A percentile compares a stretch with the other conserved stretches of the same genome.
phyloP scores from a whole-genome alignment of 1,140 invertebrate species.

The Pomacea maculata region DNA sequence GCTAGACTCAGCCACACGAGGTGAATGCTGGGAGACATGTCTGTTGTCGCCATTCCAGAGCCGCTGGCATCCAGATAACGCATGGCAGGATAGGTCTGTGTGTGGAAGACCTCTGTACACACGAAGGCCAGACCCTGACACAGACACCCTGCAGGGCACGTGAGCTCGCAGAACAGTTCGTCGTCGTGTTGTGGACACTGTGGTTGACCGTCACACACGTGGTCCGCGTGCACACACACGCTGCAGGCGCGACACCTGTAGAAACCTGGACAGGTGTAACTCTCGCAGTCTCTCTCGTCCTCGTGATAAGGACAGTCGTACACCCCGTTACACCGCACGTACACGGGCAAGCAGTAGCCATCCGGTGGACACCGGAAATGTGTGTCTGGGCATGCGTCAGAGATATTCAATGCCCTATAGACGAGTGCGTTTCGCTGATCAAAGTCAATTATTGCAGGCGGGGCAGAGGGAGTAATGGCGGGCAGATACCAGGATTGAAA shows the following conservation, averaged over 20 bases:
- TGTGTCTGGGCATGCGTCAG: neutral
- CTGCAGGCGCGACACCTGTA: slow-evolving; percentile 10
- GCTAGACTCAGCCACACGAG: neutral
- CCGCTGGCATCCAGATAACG: neutral
- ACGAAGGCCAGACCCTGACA: slow-evolving; percentile 7
- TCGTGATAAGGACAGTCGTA: neutral
- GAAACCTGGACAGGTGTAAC: slow-evolving; percentile 19
- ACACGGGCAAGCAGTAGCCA: neutral
- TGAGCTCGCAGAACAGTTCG: slow-evolving; percentile 18
- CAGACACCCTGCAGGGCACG: slow-evolving; percentile 31
- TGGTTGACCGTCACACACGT: slow-evolving; percentile 5
- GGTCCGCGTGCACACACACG: slow-evolving; percentile 7
- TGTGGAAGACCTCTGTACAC: neutral
- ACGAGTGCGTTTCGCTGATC: neutral
- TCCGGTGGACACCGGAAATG: neutral
- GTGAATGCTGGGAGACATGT: neutral
- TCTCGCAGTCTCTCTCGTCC: neutral
- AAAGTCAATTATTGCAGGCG: neutral
- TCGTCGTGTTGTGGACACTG: slow-evolving; percentile 24
- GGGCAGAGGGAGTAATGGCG: neutral
- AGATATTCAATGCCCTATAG: neutral
- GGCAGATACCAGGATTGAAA: neutral
- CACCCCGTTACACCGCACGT: slow-evolving; percentile 9
- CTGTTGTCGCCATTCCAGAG: neutral
- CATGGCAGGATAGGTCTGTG: neutral